Evolutionary conservation across 2,888 invertebrate species (phyloP).

Genomic region (Morpho helenor): DNA sequence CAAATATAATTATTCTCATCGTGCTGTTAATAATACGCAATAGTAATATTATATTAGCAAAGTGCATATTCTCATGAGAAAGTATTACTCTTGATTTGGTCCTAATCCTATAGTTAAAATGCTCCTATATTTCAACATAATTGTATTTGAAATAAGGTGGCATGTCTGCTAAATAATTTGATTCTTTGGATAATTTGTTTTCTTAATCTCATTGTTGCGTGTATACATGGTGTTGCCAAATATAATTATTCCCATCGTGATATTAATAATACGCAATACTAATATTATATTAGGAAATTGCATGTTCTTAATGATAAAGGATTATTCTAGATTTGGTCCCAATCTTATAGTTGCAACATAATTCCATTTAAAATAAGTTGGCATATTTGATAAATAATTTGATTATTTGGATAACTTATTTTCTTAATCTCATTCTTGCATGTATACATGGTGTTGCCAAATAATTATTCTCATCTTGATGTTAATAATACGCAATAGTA

Average conservation of each 20-base stretch:
- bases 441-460: conserved; percentile 8
- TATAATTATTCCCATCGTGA: conserved; percentile 8
- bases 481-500: conserved; percentile 12
- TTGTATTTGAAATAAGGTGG: conserved; percentile 6
- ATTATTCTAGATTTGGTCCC: too few relatives aligned
- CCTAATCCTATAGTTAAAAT: too few relatives aligned
- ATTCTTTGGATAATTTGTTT: conserved; percentile 1
- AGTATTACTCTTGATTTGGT: too few relatives aligned
- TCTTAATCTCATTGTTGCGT: conserved; percentile 16
- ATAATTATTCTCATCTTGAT: conserved; percentile 9
- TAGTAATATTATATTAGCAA: conserved; percentile 6
- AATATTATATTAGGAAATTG: conserved; percentile 3
- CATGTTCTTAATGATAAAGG: background rate
- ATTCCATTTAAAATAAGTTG: conserved; percentile 6
- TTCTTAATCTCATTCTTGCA: conserved; percentile 15
- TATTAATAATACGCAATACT: conserved; percentile 11
- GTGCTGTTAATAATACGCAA: conserved; percentile 13
- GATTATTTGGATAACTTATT: background rate
- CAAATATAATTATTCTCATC: conserved; percentile 11
- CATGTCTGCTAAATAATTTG: background rate
- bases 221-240: conserved; percentile 7
- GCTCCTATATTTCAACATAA: background rate
- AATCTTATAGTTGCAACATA: background rate
- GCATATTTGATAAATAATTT: conserved; percentile 1
- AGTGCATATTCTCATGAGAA: background rate